Conservation (phyloP, 1,140 invertebrate genomes). For the Hirudo medicinalis region DNA sequence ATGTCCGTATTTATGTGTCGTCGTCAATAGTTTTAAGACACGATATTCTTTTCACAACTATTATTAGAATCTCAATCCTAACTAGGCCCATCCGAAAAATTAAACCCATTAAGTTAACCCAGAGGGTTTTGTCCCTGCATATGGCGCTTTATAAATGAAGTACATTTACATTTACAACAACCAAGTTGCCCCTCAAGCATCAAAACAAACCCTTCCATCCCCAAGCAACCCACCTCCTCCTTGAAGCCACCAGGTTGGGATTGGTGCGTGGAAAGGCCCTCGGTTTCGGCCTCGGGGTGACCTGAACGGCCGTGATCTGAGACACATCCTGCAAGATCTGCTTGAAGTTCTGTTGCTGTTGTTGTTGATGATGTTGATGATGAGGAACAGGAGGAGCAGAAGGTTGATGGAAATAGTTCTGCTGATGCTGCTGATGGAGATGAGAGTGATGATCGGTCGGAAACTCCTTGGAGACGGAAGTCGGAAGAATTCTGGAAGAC, state of each 20-base stretch:
- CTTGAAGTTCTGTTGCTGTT: not conserved
- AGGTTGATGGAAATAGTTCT: not conserved
- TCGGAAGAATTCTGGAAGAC: not conserved
- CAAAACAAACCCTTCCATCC: not conserved
- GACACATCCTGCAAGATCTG: slow-evolving; percentile 21
- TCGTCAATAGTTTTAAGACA: too few relatives aligned
- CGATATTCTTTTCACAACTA: too few relatives aligned
- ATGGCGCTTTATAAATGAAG: too few relatives aligned
- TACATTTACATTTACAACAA: too few relatives aligned
- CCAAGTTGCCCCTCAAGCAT: too few relatives aligned
- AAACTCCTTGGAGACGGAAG: not conserved
- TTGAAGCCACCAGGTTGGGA: slow-evolving; percentile 36
- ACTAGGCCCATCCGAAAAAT: too few relatives aligned
- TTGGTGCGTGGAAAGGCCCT: slow-evolving; percentile 39
- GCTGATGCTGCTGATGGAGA: not conserved
- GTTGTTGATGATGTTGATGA: not conserved
- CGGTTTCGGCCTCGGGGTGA: slow-evolving; percentile 30
- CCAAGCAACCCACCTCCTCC: not conserved
- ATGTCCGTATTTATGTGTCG: too few relatives aligned
- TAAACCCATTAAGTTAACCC: too few relatives aligned
- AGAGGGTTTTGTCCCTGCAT: too few relatives aligned
- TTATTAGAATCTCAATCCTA: too few relatives aligned
- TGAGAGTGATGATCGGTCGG: not conserved
- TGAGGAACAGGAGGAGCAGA: not conserved
- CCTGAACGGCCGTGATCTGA: slow-evolving; percentile 21